Percentiles rank a stretch among this genome's conserved stretches.
phyloP scores from a whole-genome alignment of 2,113 vertebrate species.

The Pleuronectes platessa region DNA sequence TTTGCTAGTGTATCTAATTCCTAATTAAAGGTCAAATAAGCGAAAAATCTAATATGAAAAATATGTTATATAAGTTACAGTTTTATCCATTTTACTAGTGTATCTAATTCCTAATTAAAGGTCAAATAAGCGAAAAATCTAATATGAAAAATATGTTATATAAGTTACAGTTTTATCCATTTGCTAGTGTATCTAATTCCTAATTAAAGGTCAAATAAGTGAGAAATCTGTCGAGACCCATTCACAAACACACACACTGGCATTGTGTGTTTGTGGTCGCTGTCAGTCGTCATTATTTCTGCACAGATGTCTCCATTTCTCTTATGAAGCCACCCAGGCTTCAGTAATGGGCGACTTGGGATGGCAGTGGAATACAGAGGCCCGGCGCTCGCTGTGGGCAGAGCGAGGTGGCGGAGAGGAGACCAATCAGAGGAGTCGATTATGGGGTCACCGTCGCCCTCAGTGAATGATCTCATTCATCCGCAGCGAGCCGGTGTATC shows the following conservation, averaged over 20 bases:
- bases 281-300: slow-evolving; percentile 48
- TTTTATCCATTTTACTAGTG: background rate
- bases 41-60: too few species aligned
- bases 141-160: fast-evolving
- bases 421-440: slow-evolving; percentile 53
- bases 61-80: too few species aligned
- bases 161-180: background rate
- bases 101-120: slow-evolving; percentile 10
- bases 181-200: background rate
- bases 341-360: slow-evolving; percentile 50
- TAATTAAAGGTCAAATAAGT: slow-evolving; percentile 16
- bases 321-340: slow-evolving; percentile 57
- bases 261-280: slow-evolving; percentile 10
- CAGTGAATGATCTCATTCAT: slow-evolving; percentile 47
- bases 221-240: background rate
- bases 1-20: background rate
- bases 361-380: slow-evolving; percentile 37
- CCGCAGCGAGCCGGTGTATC: background rate
- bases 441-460: slow-evolving; percentile 39
- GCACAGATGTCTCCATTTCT: slow-evolving; percentile 63
- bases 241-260: background rate
- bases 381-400: slow-evolving; percentile 19
- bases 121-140: too few species aligned
- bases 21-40: slow-evolving; percentile 25
- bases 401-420: slow-evolving; percentile 24